phyloP scores from a whole-genome alignment of 2,797 vertebrate species.

The Eidolon dupreanum region DNA sequence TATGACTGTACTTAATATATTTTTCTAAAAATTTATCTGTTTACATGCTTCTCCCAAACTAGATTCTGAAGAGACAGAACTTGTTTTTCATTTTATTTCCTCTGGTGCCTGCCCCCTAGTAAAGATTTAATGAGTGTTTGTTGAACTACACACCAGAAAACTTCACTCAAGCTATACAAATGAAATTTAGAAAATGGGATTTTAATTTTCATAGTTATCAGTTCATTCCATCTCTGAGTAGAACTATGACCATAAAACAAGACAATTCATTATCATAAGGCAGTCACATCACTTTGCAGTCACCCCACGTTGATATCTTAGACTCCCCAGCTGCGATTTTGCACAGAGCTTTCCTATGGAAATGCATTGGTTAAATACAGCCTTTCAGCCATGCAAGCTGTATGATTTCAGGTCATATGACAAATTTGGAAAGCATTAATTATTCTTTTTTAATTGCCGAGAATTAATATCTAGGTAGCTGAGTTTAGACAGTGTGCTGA shows the following conservation, averaged over 20 bases:
- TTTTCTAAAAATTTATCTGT: background rate
- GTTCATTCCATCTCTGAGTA: background rate
- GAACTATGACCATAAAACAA: background rate
- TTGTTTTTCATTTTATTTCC: background rate
- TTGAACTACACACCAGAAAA: background rate
- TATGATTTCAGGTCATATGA: slow-evolving; percentile 17
- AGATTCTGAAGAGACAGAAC: background rate
- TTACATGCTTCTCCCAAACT: background rate
- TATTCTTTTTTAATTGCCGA: slow-evolving; percentile 48
- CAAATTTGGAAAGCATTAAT: slow-evolving; percentile 51
- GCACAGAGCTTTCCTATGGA: background rate
- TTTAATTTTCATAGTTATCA: slow-evolving; percentile 19
- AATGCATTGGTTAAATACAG: slow-evolving; percentile 45
- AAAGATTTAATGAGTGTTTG: background rate
- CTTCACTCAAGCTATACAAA: background rate
- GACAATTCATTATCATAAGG: background rate
- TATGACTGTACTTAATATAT: background rate
- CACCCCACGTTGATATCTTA: background rate
- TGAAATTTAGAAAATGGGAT: background rate
- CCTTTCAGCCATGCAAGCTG: background rate
- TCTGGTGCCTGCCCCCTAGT: background rate
- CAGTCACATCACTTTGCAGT: background rate
- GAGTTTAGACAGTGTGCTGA: background rate
- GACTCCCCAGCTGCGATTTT: background rate
- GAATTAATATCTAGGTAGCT: slow-evolving; percentile 16